phyloP scores from a whole-genome alignment of 1,140 invertebrate species.

The Thereuonema tuberculata region DNA sequence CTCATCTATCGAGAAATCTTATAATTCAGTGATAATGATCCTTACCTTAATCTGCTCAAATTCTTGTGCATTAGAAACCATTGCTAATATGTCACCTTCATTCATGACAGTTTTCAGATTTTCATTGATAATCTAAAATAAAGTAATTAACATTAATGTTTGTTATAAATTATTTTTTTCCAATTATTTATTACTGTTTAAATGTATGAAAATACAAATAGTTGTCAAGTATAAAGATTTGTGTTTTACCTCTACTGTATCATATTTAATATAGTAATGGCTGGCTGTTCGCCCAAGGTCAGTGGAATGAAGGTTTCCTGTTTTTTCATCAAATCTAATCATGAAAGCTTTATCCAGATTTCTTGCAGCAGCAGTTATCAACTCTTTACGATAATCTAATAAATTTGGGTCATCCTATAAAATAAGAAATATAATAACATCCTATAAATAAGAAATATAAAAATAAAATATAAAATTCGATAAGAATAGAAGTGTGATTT shows the following conservation, averaged over 20 bases:
- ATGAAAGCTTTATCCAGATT: constrained; percentile 83
- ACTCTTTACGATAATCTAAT: constrained; percentile 50
- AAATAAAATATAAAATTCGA: constrained; percentile 11
- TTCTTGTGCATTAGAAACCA: constrained; percentile 84
- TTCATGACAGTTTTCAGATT: constrained; percentile 62
- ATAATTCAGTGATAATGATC: no score
- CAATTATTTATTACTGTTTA: no score
- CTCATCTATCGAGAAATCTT: no score
- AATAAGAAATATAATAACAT: constrained; percentile 7
- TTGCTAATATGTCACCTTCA: constrained; percentile 67
- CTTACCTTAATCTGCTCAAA: constrained; percentile 88
- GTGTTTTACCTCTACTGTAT: constrained; percentile 73
- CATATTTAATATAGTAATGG: constrained; percentile 95
- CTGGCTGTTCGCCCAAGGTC: constrained; percentile 92
- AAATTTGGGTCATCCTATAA: constrained; percentile 60
- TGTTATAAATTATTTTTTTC: no score
- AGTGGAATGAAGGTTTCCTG: constrained; percentile 64
- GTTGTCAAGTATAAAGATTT: no score
- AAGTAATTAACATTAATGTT: background rate
- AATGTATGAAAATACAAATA: no score
- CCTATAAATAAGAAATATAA: constrained; percentile 9
- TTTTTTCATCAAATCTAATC: constrained; percentile 76
- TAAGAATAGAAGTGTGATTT: no score
- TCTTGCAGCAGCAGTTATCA: constrained; percentile 66
- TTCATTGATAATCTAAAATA: constrained; percentile 47